phyloP scores from a whole-genome alignment of 2,888 invertebrate species.

The Pseudoips prasinana region DNA sequence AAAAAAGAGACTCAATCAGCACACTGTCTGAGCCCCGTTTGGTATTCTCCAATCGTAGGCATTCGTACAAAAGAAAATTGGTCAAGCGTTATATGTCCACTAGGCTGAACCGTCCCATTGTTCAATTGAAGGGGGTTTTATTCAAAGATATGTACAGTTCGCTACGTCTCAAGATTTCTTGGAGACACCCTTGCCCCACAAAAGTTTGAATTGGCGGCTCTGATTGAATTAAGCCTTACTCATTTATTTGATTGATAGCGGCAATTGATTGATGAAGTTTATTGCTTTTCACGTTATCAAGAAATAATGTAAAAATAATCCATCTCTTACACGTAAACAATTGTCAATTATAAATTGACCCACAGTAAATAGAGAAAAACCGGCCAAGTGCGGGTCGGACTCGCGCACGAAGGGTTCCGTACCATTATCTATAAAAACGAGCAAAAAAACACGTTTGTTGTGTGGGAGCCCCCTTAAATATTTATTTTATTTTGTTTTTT shows the following conservation, averaged over 20 bases:
- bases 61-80: slow-evolving; percentile 78
- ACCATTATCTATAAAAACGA: too few species aligned
- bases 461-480: too few species aligned
- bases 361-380: too few species aligned
- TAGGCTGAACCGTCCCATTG: slow-evolving; percentile 70
- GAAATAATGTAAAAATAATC: too few species aligned
- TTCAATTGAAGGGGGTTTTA: slow-evolving; percentile 68
- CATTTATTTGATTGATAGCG: slow-evolving; percentile 44
- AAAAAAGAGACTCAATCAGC: slow-evolving; percentile 70
- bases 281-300: too few species aligned
- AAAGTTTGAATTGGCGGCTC: slow-evolving; percentile 48
- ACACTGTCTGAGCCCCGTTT: slow-evolving; percentile 59
- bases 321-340: too few species aligned
- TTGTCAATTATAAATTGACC: too few species aligned
- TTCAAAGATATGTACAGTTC: slow-evolving; percentile 65
- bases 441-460: too few species aligned
- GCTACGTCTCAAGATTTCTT: slow-evolving; percentile 55
- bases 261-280: too few species aligned
- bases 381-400: too few species aligned
- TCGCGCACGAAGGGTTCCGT: too few species aligned
- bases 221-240: slow-evolving; percentile 53
- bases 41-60: slow-evolving; percentile 72
- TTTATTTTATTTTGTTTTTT: too few species aligned
- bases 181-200: slow-evolving; percentile 45
- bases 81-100: slow-evolving; percentile 78